Percentiles rank a stretch among this genome's conserved stretches.
phyloP scores from a whole-genome alignment of 2,797 vertebrate species.

The Acrossocheilus wenchowensis region DNA sequence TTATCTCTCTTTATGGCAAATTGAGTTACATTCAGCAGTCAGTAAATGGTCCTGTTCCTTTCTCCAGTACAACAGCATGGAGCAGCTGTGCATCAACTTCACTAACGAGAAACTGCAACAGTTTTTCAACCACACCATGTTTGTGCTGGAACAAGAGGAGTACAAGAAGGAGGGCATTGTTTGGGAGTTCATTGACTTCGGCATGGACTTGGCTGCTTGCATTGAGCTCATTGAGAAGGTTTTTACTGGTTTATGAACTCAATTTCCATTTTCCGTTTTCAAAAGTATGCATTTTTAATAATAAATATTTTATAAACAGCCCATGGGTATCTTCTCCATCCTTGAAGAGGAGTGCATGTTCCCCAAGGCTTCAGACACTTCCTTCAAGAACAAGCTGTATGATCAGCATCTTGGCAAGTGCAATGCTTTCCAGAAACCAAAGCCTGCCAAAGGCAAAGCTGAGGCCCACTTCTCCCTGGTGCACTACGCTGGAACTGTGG shows the following conservation, averaged over 20 bases:
- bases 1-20: neutral
- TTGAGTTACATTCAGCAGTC: neutral
- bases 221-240: conserved; percentile 71
- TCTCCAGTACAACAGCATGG: conserved; percentile 75
- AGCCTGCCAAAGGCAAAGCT: conserved; percentile 81
- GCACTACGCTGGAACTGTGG: conserved; percentile 90
- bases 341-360: conserved; percentile 93
- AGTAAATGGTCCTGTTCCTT: neutral
- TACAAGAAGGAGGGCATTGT: conserved; percentile 81
- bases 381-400: conserved; percentile 90
- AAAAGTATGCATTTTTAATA: neutral
- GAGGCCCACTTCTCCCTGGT: conserved; percentile 88
- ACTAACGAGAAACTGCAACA: conserved; percentile 87
- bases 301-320: conserved; percentile 57
- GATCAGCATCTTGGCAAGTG: conserved; percentile 89
- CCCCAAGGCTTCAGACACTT: conserved; percentile 83
- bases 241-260: neutral
- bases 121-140: conserved; percentile 84
- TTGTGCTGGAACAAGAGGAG: conserved; percentile 71
- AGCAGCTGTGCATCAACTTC: conserved; percentile 88
- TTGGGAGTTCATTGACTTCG: conserved; percentile 63
- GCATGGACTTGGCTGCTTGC: conserved; percentile 64
- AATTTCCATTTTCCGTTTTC: neutral
- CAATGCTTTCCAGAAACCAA: conserved; percentile 88
- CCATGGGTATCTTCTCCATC: conserved; percentile 86